A percentile compares a stretch with the other conserved stretches of the same genome.
These are phyloP conservation scores for Malacosoma neustria DNA, from an alignment of 2,888 invertebrate genomes.

Conservation along the genomic window DNA sequence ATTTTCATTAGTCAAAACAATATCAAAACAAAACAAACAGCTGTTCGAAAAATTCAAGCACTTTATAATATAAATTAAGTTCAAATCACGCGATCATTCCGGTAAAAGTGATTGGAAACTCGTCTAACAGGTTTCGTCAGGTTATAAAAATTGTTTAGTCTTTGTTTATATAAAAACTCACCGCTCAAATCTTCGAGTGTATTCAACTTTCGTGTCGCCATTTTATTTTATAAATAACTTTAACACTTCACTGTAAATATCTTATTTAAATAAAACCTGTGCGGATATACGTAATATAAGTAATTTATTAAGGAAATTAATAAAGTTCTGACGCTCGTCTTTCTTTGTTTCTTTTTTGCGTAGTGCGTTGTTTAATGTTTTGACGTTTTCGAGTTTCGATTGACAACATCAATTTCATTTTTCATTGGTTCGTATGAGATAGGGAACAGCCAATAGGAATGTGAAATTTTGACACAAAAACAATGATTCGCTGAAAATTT, in stretches of 20 bases:
- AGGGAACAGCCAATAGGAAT: not conserved
- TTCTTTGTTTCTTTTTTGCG: conserved; percentile 9
- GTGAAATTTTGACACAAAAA: not conserved
- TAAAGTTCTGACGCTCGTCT: conserved; percentile 1
- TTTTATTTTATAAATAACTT: conserved; percentile 25
- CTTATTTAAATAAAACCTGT: too few species aligned
- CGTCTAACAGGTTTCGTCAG: conserved; percentile 33
- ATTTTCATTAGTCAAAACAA: not conserved
- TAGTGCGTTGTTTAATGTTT: too few species aligned
- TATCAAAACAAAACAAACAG: conserved; percentile 1
- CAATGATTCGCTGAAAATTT: conserved; percentile 26
- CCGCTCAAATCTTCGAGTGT: conserved; percentile 67
- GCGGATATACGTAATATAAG: too few species aligned
- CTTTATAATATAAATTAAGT: too few species aligned
- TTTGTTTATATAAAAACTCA: conserved; percentile 56
- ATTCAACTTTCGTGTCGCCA: conserved; percentile 63
- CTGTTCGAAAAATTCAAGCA: not conserved
- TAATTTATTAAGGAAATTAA: too few species aligned
- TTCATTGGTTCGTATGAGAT: not conserved
- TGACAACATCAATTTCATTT: not conserved
- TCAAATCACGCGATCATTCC: not conserved
- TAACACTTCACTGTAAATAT: conserved; percentile 6
- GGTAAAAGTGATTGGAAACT: conserved; percentile 14
- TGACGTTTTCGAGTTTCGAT: conserved; percentile 4
- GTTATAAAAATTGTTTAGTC: conserved; percentile 24